Percentiles rank a stretch among this genome's conserved stretches.
phyloP scores from a whole-genome alignment of 1,140 invertebrate species.

The Macrotrachela quadricornifera region DNA sequence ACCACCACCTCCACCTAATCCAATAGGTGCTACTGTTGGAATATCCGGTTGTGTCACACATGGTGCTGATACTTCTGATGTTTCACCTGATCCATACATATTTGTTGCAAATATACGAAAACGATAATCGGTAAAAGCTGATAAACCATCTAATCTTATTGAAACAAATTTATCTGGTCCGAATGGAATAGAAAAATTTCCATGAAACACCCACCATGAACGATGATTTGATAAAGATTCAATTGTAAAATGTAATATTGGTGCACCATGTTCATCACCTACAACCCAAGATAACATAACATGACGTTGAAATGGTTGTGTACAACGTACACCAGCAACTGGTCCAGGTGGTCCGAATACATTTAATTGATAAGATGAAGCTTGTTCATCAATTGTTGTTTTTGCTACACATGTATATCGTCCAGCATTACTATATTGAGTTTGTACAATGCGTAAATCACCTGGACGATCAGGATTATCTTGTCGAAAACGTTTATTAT shows the following conservation, averaged over 20 bases:
- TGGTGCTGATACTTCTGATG: conserved; percentile 28
- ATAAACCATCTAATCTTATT: conserved; percentile 31
- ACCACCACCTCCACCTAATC: conserved; percentile 62
- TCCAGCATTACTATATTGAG: conserved; percentile 18
- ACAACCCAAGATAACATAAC: not conserved
- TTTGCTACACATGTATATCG: conserved; percentile 48
- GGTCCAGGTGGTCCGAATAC: conserved; percentile 43
- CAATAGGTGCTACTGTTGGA: conserved; percentile 50
- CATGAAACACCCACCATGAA: conserved; percentile 49
- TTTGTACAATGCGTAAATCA: conserved; percentile 19
- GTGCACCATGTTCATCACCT: conserved; percentile 14
- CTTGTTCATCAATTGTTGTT: conserved; percentile 52
- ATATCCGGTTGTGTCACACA: conserved; percentile 51
- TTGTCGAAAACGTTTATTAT: conserved; percentile 7
- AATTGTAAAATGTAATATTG: conserved; percentile 42
- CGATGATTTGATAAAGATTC: conserved; percentile 66
- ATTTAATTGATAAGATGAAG: conserved; percentile 53
- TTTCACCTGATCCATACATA: conserved; percentile 43
- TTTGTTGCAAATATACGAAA: conserved; percentile 69
- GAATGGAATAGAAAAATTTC: conserved; percentile 19
- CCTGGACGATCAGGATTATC: conserved; percentile 11
- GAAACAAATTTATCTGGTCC: not conserved
- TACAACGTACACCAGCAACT: conserved; percentile 1
- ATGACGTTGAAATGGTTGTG: conserved; percentile 14
- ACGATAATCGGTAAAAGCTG: conserved; percentile 66